These are phyloP conservation scores for Pachliopta kotzebuea DNA, from an alignment of 2,888 invertebrate species.

Conservation along the genomic window DNA sequence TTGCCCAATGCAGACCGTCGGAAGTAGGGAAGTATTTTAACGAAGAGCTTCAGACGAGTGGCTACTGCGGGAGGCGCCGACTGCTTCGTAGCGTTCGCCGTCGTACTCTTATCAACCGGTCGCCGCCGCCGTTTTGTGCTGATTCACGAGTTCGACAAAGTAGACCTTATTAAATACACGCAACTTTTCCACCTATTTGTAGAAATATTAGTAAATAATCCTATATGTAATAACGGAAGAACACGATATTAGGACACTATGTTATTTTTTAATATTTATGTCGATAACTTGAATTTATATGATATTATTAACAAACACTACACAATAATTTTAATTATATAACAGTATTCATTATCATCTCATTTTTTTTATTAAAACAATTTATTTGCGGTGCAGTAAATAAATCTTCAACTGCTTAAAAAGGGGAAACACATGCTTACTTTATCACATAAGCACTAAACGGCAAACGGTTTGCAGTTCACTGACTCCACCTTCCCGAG, in stretches of 20 bases:
- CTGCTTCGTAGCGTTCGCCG: slow-evolving; percentile 13
- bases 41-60: slow-evolving; percentile 35
- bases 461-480: slow-evolving; percentile 72
- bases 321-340: no score
- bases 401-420: not conserved
- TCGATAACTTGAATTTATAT: no score
- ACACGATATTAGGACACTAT: not conserved
- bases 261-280: not conserved
- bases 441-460: slow-evolving; percentile 74
- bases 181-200: slow-evolving; percentile 15
- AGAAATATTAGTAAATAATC: slow-evolving; percentile 7
- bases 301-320: no score
- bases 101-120: slow-evolving; percentile 11
- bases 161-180: slow-evolving; percentile 26
- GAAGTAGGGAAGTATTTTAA: slow-evolving; percentile 52
- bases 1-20: slow-evolving; percentile 52
- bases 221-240: not conserved
- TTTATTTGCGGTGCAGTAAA: not conserved
- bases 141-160: slow-evolving; percentile 30
- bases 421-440: slow-evolving; percentile 53
- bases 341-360: no score
- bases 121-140: slow-evolving; percentile 23
- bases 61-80: slow-evolving; percentile 40
- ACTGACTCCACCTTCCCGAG: slow-evolving; percentile 73
- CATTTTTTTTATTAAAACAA: slow-evolving; percentile 9